Evolutionary conservation across 2,888 invertebrate species (phyloP).

Genomic region (Conchocele bisecta): DNA sequence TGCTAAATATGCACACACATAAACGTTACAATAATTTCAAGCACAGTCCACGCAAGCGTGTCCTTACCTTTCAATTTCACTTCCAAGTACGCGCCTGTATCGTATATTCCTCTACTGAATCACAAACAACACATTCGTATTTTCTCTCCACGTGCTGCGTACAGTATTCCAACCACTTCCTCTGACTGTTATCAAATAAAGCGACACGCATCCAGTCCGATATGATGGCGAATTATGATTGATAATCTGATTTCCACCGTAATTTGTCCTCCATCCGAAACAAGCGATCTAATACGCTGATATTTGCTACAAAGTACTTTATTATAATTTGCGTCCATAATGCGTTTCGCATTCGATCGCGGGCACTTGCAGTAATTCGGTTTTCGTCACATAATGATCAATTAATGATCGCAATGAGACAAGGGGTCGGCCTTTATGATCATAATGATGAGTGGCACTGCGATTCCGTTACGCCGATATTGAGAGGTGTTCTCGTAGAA

Average conservation of each 20-base stretch:
- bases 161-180: no score
- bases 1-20: no score
- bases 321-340: conserved; percentile 55
- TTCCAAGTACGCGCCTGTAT: no score
- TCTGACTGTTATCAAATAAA: conserved; percentile 27
- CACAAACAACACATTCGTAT: no score
- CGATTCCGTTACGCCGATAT: no score
- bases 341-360: conserved; percentile 39
- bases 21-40: no score
- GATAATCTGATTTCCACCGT: conserved; percentile 61
- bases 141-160: no score
- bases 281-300: conserved; percentile 40
- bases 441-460: conserved; percentile 41
- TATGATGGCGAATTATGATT: conserved; percentile 47
- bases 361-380: conserved; percentile 42
- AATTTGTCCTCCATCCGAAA: conserved; percentile 56
- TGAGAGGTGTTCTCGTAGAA: no score
- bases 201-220: conserved; percentile 7
- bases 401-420: conserved; percentile 45
- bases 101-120: no score
- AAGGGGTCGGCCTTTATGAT: conserved; percentile 48
- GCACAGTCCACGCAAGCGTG: no score
- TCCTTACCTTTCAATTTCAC: no score
- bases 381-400: conserved; percentile 56
- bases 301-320: conserved; percentile 22